A percentile compares a stretch with the other conserved stretches of the same genome.
Conservation (phyloP, 2,888 invertebrate species). For the Plusia festucae region DNA sequence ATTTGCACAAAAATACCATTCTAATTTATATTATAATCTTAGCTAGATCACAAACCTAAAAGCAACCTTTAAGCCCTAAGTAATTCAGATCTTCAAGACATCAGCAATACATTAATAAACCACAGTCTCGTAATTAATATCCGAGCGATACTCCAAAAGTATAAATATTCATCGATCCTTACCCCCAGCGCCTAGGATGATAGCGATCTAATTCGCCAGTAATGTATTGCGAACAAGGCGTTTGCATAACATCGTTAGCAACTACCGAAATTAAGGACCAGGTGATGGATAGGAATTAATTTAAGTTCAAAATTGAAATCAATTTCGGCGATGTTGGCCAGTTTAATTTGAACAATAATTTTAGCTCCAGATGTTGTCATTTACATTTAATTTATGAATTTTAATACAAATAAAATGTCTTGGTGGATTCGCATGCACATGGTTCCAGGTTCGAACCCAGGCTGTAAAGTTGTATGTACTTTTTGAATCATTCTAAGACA, state of each 20-base stretch:
- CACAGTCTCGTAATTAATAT: constrained; percentile 69
- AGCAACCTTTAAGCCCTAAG: constrained; percentile 1
- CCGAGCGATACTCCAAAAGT: constrained; percentile 62
- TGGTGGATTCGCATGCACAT: no score
- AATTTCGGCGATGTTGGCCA: neutral
- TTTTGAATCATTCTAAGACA: no score
- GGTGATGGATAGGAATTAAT: constrained; percentile 29
- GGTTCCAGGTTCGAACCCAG: no score
- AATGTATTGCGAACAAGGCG: constrained; percentile 45
- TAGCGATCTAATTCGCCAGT: constrained; percentile 49
- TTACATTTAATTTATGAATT: no score
- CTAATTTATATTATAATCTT: no score
- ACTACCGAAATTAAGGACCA: constrained; percentile 28
- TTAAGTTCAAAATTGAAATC: constrained; percentile 36
- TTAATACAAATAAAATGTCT: no score
- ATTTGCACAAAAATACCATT: no score
- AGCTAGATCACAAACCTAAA: no score
- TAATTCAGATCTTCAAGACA: constrained; percentile 1
- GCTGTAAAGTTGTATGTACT: no score
- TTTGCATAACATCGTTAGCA: constrained; percentile 49
- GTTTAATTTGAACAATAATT: neutral
- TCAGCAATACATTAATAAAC: constrained; percentile 41
- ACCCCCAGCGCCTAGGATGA: constrained; percentile 37
- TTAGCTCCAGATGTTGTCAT: no score
- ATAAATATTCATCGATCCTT: constrained; percentile 72